Base-by-base conservation (phyloP, 2,113 vertebrate genomes). In the Lamprotornis superbus region DNA sequence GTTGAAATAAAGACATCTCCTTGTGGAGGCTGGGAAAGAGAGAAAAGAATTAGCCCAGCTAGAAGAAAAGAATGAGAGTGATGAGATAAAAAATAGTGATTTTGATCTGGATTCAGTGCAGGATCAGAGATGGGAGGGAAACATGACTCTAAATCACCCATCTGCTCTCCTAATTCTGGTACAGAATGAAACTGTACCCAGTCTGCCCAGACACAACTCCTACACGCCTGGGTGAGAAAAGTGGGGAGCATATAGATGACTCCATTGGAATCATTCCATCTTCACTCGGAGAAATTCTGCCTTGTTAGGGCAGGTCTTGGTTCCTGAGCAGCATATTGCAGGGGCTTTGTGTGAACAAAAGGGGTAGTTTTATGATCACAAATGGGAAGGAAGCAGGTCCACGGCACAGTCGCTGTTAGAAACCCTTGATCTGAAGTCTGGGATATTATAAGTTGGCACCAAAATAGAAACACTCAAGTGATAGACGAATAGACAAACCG, bases 401-500 rank as follows among this genome's bases (percentile, higher is more conserved):
- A 73, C 86, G 55, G 70, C 49, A 89, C 75, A 92, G 74, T 50
- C 61, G 91, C 56, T 79, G 52, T 57, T 70, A 91, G 65, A 97
- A 95, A 82, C 79, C 57, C 91, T 77, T 95, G 94, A 97, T 97
- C 67, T 91, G 93, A 98, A 97, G 87, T 96, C 94, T 96, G 91
- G 87, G 97, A 95, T 97, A 89, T 95, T 94, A 82, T 94, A 96
- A 96, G 86, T 65, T 87, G 95, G 92, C 91, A 97, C 97, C 95
- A 97, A 97, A 97, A 98, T 97, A 95, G 94, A 97, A 98, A 95
- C 94, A 92, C 84, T 97, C 87, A 96, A 97, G 97, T 95, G 97
- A 98, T 90, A 97, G 93, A 97, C 77, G 47, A 89, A 95, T 0
- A 84, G 96, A 98, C 96, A 98, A 98, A 98, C 89, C 28, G 1